A percentile compares a stretch with the other conserved stretches of the same genome.
phyloP scores from a whole-genome alignment of 2,888 invertebrate genomes.

The Rhogogaster chlorosoma region DNA sequence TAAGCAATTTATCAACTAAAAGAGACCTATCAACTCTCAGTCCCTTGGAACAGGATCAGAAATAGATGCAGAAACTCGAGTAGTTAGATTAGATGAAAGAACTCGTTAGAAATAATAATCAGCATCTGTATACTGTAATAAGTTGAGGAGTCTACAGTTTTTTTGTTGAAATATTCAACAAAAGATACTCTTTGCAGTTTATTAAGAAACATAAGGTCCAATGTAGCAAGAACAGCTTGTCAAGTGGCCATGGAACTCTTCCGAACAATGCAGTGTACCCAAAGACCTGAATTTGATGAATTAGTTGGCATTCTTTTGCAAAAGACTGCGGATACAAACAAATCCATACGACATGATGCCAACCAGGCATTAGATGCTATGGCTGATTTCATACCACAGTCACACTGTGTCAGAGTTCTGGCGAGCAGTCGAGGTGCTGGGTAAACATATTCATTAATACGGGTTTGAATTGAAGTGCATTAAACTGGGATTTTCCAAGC shows the following conservation, averaged over 20 bases:
- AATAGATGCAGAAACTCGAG: not conserved
- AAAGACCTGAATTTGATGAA: constrained; percentile 63
- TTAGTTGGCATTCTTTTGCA: constrained; percentile 58
- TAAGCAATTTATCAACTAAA: not conserved
- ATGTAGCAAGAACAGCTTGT: constrained; percentile 60
- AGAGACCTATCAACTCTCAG: not conserved
- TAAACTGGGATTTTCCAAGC: too few species aligned
- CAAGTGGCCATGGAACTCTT: constrained; percentile 62
- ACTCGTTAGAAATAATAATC: not conserved
- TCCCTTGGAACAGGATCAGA: not conserved
- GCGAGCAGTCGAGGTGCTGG: constrained; percentile 55
- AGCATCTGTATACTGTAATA: not conserved
- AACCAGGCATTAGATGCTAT: constrained; percentile 61
- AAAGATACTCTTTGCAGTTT: constrained; percentile 54
- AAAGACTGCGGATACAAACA: constrained; percentile 61
- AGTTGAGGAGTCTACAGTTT: not conserved
- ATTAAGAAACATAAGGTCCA: constrained; percentile 60
- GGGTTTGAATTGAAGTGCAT: not conserved
- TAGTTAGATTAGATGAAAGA: not conserved
- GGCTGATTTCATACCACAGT: constrained; percentile 57
- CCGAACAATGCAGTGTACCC: constrained; percentile 59
- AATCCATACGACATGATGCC: constrained; percentile 59
- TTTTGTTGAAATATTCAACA: not conserved
- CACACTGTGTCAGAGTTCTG: constrained; percentile 58
- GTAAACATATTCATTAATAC: constrained; percentile 45